Conservation (phyloP, 2,797 vertebrate species). For the Gadopsis bispinosus region DNA sequence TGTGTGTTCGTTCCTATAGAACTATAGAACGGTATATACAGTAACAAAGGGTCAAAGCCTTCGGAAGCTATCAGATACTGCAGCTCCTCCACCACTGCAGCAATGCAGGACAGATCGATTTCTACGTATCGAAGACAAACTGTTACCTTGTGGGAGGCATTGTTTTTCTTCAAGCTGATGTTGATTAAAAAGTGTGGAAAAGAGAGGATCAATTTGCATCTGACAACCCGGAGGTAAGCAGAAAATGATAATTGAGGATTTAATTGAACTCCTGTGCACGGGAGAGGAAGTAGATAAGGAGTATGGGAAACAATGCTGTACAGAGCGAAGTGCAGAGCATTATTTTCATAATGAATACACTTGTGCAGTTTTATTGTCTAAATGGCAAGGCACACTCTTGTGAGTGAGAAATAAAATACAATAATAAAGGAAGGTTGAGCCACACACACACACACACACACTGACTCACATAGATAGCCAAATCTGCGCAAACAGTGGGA, state of each 20-base stretch:
- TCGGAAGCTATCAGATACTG: constrained; percentile 47
- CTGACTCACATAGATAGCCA: constrained; percentile 24
- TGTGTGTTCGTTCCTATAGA: constrained; percentile 38
- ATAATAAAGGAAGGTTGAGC: constrained; percentile 21
- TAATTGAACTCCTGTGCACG: constrained; percentile 61
- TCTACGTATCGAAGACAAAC: constrained; percentile 64
- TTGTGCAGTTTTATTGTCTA: constrained; percentile 32
- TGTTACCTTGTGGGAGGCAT: constrained; percentile 68
- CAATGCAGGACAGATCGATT: constrained; percentile 63
- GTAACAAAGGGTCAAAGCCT: constrained; percentile 67
- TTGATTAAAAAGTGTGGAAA: constrained; percentile 75
- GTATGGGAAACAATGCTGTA: constrained; percentile 48
- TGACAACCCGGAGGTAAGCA: constrained; percentile 71
- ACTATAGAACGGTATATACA: constrained; percentile 29
- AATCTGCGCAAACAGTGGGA: constrained; percentile 69
- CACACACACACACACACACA: constrained; percentile 30
- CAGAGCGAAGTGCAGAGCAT: constrained; percentile 26
- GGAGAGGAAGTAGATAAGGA: constrained; percentile 59
- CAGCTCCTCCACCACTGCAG: constrained; percentile 52
- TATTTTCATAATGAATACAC: constrained; percentile 48
- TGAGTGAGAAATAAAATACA: constrained; percentile 34
- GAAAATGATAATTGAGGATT: constrained; percentile 75
- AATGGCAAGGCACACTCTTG: constrained; percentile 22
- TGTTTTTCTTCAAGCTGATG: constrained; percentile 69
- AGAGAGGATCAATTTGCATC: constrained; percentile 71